phyloP scores from a whole-genome alignment of 2,113 vertebrate species.

The Paratilapia polleni region DNA sequence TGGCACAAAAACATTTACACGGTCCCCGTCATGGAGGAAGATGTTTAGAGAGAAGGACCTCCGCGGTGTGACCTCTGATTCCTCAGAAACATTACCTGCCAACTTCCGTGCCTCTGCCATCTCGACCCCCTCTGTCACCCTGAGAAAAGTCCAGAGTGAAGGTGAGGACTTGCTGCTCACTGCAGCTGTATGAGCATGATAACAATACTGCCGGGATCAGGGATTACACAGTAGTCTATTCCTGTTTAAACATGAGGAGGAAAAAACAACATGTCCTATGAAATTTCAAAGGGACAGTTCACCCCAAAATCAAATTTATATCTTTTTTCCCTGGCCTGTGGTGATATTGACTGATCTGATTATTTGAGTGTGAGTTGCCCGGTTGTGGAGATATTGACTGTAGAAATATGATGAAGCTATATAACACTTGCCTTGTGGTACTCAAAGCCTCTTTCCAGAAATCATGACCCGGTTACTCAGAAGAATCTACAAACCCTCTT shows the following conservation, averaged over 20 bases:
- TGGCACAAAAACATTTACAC: constrained; percentile 91
- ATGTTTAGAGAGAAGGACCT: constrained; percentile 95
- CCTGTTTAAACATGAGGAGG: not conserved
- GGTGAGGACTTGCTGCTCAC: constrained; percentile 74
- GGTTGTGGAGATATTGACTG: not conserved
- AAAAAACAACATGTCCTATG: not conserved
- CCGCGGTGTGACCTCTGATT: constrained; percentile 90
- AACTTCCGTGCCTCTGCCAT: constrained; percentile 93
- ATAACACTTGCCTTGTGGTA: not conserved
- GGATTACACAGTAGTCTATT: not conserved
- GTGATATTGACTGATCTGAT: not conserved
- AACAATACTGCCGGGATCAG: not conserved
- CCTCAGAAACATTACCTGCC: constrained; percentile 91
- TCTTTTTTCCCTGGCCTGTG: not conserved
- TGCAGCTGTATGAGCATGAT: not conserved
- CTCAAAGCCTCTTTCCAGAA: not conserved
- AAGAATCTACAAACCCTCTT: not conserved
- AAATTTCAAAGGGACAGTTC: not conserved
- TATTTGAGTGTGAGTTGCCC: not conserved
- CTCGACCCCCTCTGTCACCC: constrained; percentile 89
- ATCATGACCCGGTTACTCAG: not conserved
- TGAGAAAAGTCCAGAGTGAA: constrained; percentile 92
- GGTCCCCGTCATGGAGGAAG: constrained; percentile 93
- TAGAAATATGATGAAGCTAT: not conserved
- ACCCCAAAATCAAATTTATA: not conserved